Percentiles rank a stretch among this genome's conserved stretches.
phyloP scores from a whole-genome alignment of 2,888 invertebrate species.

The Drosophila borealis region DNA sequence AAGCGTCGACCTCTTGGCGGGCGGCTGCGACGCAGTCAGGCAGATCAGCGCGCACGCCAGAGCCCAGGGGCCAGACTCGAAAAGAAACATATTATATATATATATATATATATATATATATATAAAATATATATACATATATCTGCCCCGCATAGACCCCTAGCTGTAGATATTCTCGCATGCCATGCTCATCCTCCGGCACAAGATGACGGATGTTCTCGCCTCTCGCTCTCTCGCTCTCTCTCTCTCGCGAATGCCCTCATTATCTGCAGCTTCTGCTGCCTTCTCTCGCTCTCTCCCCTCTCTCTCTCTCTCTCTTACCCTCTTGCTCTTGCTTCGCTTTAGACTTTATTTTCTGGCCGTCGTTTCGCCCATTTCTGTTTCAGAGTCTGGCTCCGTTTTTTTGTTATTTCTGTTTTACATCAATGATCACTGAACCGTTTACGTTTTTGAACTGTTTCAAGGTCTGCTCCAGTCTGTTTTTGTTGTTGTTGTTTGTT shows the following conservation, averaged over 20 bases:
- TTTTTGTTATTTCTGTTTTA: conserved; percentile 54
- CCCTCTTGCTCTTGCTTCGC: conserved; percentile 23
- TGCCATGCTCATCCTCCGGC: conserved; percentile 61
- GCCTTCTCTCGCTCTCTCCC: conserved; percentile 3
- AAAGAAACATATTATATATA: conserved; percentile 5
- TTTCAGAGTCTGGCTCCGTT: conserved; percentile 51
- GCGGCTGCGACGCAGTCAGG: conserved; percentile 70
- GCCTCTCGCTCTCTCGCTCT: conserved; percentile 21
- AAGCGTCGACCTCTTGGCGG: conserved; percentile 63
- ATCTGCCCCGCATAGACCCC: conserved; percentile 30
- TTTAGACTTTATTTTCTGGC: conserved; percentile 22
- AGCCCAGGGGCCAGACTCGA: conserved; percentile 13
- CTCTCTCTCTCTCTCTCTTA: conserved; percentile 32
- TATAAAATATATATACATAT: not conserved
- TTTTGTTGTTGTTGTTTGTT: too few species aligned
- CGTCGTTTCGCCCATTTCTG: conserved; percentile 55
- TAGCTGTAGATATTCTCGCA: conserved; percentile 31
- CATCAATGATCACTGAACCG: conserved; percentile 85
- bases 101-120: not conserved
- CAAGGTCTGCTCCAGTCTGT: conserved; percentile 81
- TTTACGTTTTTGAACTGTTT: conserved; percentile 85
- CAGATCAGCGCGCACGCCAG: conserved; percentile 80
- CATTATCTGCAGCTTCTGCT: conserved; percentile 37
- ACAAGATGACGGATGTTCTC: conserved; percentile 77
- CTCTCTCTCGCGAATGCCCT: conserved; percentile 8